Base-by-base conservation (phyloP, 2,113 vertebrate genomes). In the Panthera leo region DNA sequence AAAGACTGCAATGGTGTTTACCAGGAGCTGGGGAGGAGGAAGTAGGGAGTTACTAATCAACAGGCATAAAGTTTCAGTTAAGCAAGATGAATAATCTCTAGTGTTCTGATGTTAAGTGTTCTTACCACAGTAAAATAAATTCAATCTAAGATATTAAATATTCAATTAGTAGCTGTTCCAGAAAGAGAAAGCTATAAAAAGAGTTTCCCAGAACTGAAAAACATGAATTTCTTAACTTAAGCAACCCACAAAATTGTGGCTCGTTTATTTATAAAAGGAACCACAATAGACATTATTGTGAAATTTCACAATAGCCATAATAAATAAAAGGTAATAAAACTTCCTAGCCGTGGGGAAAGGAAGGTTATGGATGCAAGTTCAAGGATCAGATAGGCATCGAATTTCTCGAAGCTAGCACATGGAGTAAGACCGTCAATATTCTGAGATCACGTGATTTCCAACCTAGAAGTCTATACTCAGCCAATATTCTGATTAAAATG, bases 261-360 rank as follows among this genome's bases (percentile, higher is more conserved):
- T 85, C 2, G 8, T 53, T 73, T 36, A 84, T 39, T 78, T 79
- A 75, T 67, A 79, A 94, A 88, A 91, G 70, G 31, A 83, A 71
- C 76, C 63, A 85, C 61, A 92, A 21, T 19, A 91, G 53, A 61
- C 16, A 80, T 85, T 48, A 63, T 61, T 76, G 42, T 65, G 61
- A 48, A 84, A 96, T 65, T 65, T 88, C 76, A n/a, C 23, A 94
- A n/a, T 5, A 70, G 5, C 10, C 31, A 2, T 21, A 91, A 63
- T 70, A 45, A 88, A 58, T 18, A 87, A 96, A 94, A 84, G 18
- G 84, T 5, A 63, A 48, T 75, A 89, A 89, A 67, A 94, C 61
- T 80, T 92, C 58, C 51, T 76, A 80, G 25, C 80, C 11, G 61
- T 15, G 25, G 65, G 42, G 12, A 82, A 86, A 58, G 55, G 36